These are phyloP conservation scores for Poecile montanus DNA, from an alignment of 2,797 vertebrate species.

Conservation along the genomic window DNA sequence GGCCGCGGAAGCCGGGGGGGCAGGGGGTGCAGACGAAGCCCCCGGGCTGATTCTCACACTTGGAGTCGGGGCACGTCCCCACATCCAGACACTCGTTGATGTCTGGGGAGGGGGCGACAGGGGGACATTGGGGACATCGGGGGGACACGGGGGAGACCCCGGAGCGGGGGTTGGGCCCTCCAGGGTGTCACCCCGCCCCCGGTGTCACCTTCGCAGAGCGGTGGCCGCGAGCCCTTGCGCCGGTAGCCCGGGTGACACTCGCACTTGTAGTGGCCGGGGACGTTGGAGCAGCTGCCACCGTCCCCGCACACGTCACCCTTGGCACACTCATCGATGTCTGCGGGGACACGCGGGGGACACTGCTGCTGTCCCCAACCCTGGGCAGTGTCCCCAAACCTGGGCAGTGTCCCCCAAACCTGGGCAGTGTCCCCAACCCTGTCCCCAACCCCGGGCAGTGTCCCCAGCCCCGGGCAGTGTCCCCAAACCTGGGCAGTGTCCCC, in stretches of 20 bases:
- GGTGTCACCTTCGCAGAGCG: neutral
- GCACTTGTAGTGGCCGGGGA: neutral
- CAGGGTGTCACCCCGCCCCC: neutral
- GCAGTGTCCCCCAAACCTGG: too few relatives aligned
- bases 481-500: too few relatives aligned
- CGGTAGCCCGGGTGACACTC: neutral
- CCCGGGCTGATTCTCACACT: neutral
- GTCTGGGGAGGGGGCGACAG: neutral
- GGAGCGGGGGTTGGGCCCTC: neutral
- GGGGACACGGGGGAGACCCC: too few relatives aligned
- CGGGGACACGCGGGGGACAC: neutral
- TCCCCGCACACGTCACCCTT: neutral
- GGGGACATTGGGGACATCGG: neutral
- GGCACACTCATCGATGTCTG: neutral
- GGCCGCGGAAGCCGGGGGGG: neutral
- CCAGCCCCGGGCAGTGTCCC: too few relatives aligned
- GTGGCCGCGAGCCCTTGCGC: neutral
- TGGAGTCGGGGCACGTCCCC: neutral
- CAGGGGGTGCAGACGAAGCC: neutral
- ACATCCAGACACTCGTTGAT: neutral
- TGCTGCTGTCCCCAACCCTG: too few relatives aligned
- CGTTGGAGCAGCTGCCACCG: neutral
- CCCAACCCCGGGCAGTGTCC: too few relatives aligned
- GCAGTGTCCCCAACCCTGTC: too few relatives aligned
- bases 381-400: too few relatives aligned